Percentiles rank a stretch among this genome's conserved stretches.
phyloP scores from a whole-genome alignment of 2,888 invertebrate species.

The Achlya flavicornis region DNA sequence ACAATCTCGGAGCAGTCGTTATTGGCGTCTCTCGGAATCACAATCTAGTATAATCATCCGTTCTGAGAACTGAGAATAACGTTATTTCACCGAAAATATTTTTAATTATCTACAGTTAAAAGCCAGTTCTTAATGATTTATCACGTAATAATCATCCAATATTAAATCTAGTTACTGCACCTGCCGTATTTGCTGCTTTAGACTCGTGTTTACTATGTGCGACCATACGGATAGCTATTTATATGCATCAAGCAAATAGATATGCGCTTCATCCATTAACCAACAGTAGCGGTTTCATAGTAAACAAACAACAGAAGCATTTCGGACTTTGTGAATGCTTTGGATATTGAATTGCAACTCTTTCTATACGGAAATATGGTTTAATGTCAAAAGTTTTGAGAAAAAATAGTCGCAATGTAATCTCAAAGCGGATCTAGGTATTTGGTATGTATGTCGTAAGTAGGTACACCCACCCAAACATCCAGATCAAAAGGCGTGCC shows the following conservation, averaged over 20 bases:
- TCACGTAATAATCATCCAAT: slow-evolving; percentile 34
- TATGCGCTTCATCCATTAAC: slow-evolving; percentile 64
- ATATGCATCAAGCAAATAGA: slow-evolving; percentile 57
- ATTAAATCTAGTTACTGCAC: slow-evolving; percentile 50
- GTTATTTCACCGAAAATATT: slow-evolving; percentile 32
- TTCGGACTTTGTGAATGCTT: slow-evolving; percentile 15
- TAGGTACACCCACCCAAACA: slow-evolving; percentile 23
- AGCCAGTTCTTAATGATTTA: slow-evolving; percentile 13
- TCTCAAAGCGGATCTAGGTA: slow-evolving; percentile 57
- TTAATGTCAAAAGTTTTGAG: slow-evolving; percentile 30
- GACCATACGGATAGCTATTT: slow-evolving; percentile 55
- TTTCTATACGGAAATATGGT: slow-evolving; percentile 34
- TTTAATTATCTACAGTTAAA: slow-evolving; percentile 26
- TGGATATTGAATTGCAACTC: slow-evolving; percentile 18
- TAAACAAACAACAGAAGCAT: slow-evolving; percentile 54
- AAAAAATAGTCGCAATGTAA: slow-evolving; percentile 47
- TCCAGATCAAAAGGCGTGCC: slow-evolving; percentile 56
- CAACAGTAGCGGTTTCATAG: slow-evolving; percentile 61
- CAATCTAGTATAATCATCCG: slow-evolving; percentile 25
- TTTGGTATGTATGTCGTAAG: slow-evolving; percentile 34
- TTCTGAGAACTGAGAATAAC: slow-evolving; percentile 38
- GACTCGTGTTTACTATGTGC: slow-evolving; percentile 59
- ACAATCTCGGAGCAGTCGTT: slow-evolving; percentile 28
- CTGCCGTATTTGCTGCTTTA: slow-evolving; percentile 44
- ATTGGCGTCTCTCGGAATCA: slow-evolving; percentile 27